A percentile compares a stretch with the other conserved stretches of the same genome.
Evolutionary conservation across 64 coral and sea anemone genomes (phyloP).

Genomic region (Cladopsammia gracilis): DNA sequence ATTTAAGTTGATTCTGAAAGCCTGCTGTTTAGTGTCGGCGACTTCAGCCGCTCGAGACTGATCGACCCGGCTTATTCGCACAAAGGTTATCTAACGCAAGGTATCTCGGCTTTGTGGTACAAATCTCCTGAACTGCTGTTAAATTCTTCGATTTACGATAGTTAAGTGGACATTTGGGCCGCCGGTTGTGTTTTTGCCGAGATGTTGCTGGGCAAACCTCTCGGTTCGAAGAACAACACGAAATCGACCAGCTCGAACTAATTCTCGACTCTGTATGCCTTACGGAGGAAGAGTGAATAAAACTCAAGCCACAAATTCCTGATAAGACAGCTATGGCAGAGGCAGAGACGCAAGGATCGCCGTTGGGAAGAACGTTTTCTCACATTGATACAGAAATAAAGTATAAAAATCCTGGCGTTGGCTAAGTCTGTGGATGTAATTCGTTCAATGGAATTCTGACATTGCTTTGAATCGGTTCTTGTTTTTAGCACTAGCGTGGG

Average conservation of each 20-base stretch:
- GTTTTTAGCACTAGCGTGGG: too few relatives aligned
- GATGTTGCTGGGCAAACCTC: slow-evolving; percentile 93
- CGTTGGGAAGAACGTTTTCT: slow-evolving; percentile 77
- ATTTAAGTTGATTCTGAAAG: slow-evolving; percentile 83
- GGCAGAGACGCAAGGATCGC: slow-evolving; percentile 23
- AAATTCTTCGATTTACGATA: slow-evolving; percentile 74
- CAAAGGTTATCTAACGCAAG: slow-evolving; percentile 61
- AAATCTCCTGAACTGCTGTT: slow-evolving; percentile 94
- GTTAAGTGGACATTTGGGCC: slow-evolving; percentile 88
- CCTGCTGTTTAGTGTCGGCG: slow-evolving; percentile 84
- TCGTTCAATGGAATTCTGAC: too few relatives aligned
- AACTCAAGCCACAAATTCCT: slow-evolving; percentile 53
- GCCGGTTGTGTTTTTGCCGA: slow-evolving; percentile 98
- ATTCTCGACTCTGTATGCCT: slow-evolving; percentile 75
- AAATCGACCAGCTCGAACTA: slow-evolving; percentile 82
- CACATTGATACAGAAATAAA: slow-evolving; percentile 27
- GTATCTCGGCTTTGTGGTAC: slow-evolving; percentile 93
- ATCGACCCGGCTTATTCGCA: slow-evolving; percentile 91
- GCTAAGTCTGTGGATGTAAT: too few relatives aligned
- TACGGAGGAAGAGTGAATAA: slow-evolving; percentile 56
- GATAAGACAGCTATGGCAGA: slow-evolving; percentile 42
- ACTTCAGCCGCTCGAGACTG: slow-evolving; percentile 94
- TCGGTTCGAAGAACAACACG: slow-evolving; percentile 92
- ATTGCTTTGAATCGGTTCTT: too few relatives aligned
- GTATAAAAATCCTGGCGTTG: too few relatives aligned